phyloP scores from a whole-genome alignment of 2,113 vertebrate genomes.

The Dryoscopus gambensis region DNA sequence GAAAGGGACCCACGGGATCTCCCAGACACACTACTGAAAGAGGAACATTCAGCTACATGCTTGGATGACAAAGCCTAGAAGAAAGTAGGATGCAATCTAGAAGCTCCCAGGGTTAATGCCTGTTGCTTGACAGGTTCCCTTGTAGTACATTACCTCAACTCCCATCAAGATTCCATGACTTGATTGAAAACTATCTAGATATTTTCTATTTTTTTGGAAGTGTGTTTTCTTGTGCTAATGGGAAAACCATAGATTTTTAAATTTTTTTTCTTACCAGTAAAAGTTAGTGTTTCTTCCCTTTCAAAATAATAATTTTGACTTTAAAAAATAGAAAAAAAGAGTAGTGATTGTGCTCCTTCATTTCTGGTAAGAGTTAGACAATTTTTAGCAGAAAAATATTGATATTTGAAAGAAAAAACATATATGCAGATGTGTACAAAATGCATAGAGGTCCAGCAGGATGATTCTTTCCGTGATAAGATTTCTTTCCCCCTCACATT shows the following conservation, averaged over 20 bases:
- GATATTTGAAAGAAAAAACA: neutral
- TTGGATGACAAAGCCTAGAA: neutral
- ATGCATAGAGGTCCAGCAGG: neutral
- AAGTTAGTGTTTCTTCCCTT: neutral
- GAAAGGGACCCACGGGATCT: neutral
- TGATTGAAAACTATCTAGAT: neutral
- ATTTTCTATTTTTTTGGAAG: neutral
- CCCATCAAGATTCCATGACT: neutral
- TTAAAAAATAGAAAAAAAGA: neutral
- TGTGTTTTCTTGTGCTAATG: neutral
- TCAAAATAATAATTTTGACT: neutral
- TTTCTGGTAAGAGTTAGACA: neutral
- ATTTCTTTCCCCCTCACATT: neutral
- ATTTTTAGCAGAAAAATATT: neutral
- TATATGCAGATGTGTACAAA: neutral
- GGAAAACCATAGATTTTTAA: accelerated
- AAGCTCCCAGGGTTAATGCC: neutral
- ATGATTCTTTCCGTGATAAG: neutral
- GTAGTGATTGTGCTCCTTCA: neutral
- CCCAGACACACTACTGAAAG: neutral
- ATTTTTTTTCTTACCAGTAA: neutral
- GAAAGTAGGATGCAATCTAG: neutral
- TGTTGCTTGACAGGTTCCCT: neutral
- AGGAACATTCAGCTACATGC: neutral
- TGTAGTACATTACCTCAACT: neutral